Conservation (phyloP, 1,140 invertebrate genomes). For the Saccostrea cuccullata region DNA sequence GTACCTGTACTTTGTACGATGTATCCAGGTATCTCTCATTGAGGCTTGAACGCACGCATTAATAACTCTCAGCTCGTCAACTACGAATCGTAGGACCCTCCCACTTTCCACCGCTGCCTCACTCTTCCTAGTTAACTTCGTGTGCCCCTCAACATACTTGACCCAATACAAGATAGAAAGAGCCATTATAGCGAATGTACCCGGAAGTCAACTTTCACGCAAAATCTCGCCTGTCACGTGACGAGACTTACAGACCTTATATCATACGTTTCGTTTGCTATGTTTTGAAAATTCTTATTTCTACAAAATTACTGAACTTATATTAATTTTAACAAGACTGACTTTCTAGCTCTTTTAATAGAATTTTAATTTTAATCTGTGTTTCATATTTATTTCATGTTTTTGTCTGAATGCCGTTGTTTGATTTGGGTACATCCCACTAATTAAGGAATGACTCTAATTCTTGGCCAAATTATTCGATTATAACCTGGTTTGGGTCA, state of each 20-base stretch:
- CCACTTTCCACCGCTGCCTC: slow-evolving; percentile 46
- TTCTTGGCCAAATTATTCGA: too few species aligned
- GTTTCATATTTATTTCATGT: too few species aligned
- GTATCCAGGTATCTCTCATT: slow-evolving; percentile 4
- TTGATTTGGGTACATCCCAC: too few species aligned
- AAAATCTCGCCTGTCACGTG: slow-evolving; percentile 28
- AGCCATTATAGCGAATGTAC: slow-evolving; percentile 37
- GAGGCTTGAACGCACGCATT: slow-evolving; percentile 3
- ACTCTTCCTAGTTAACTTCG: slow-evolving; percentile 42
- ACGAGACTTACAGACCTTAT: slow-evolving; percentile 32
- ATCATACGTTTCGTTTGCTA: too few species aligned
- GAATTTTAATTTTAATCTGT: too few species aligned
- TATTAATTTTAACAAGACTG: too few species aligned
- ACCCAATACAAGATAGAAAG: slow-evolving; percentile 43
- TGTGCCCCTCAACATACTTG: slow-evolving; percentile 46
- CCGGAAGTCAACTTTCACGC: slow-evolving; percentile 33
- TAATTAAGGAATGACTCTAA: too few species aligned
- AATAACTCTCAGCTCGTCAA: slow-evolving; percentile 33
- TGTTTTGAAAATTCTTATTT: too few species aligned
- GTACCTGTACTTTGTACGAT: slow-evolving; percentile 39
- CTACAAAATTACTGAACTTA: too few species aligned
- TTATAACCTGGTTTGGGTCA: too few species aligned
- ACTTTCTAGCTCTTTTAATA: too few species aligned
- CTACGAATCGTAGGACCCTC: slow-evolving; percentile 23
- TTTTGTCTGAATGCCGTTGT: too few species aligned